Evolutionary conservation across 2,797 vertebrate genomes (phyloP).

Genomic region (Emydoidea blandingii): DNA sequence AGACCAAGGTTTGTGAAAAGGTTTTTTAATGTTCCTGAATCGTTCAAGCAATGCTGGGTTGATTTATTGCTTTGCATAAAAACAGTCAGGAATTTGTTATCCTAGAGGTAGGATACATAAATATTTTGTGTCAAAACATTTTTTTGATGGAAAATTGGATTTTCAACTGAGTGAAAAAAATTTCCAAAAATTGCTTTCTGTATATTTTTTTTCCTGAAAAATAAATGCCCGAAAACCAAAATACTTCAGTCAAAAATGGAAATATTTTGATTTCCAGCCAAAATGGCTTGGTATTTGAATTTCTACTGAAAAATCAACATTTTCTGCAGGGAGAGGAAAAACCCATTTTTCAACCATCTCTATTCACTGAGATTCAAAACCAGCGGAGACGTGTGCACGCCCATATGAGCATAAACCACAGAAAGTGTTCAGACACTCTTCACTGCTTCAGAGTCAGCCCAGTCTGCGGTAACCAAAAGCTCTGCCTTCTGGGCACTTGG

Average conservation of each 20-base stretch:
- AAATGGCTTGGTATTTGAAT: background rate
- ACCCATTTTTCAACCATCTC: background rate
- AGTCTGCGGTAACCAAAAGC: background rate
- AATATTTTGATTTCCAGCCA: background rate
- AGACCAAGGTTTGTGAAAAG: background rate
- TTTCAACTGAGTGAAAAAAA: background rate
- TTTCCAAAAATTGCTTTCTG: background rate
- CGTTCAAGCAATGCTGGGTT: background rate
- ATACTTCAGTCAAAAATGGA: background rate
- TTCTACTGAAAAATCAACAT: background rate
- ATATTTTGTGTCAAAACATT: background rate
- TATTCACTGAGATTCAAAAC: background rate
- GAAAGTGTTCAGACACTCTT: slow-evolving; percentile 2
- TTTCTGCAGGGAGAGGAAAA: background rate
- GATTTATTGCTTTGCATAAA: slow-evolving; percentile 27
- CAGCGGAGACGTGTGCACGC: background rate
- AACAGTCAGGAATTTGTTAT: slow-evolving; percentile 9
- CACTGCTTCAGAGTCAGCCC: background rate
- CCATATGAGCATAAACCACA: background rate
- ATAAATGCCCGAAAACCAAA: background rate
- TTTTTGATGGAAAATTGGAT: background rate
- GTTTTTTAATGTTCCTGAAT: background rate
- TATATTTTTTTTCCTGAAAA: background rate
- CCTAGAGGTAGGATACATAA: background rate
- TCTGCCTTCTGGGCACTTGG: background rate